Conservation (phyloP, 2,797 vertebrate species). For the Yasuhikotakia modesta region DNA sequence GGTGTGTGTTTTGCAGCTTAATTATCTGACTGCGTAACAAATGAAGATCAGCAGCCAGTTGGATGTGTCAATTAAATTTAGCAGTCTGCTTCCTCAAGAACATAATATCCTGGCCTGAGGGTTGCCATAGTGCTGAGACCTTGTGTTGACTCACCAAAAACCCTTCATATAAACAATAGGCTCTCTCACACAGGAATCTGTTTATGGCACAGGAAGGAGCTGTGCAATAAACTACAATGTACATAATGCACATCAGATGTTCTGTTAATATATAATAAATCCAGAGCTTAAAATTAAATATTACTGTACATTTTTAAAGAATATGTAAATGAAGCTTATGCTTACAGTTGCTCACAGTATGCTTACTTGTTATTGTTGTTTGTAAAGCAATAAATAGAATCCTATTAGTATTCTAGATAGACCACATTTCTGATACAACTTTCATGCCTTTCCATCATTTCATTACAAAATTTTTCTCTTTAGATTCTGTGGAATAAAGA, state of each 20-base stretch:
- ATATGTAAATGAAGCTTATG: neutral
- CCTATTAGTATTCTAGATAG: too few species aligned
- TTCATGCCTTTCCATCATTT: too few species aligned
- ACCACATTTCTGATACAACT: neutral
- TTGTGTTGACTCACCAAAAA: constrained; percentile 54
- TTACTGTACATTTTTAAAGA: too few species aligned
- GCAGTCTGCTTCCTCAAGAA: constrained; percentile 54
- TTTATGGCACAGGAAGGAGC: constrained; percentile 17
- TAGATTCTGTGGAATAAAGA: too few species aligned
- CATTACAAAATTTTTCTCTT: too few species aligned
- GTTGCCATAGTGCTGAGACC: constrained; percentile 35
- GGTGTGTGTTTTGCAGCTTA: constrained; percentile 56
- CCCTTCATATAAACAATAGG: constrained; percentile 50
- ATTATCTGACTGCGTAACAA: constrained; percentile 59
- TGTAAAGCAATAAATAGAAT: too few species aligned
- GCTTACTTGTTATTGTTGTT: too few species aligned
- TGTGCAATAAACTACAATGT: constrained; percentile 20
- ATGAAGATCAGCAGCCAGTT: constrained; percentile 57
- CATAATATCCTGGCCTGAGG: constrained; percentile 52
- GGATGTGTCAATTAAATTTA: constrained; percentile 60
- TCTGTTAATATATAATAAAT: neutral
- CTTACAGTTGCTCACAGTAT: too few species aligned
- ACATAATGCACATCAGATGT: neutral
- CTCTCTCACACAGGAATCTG: constrained; percentile 9
- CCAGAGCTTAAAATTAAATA: neutral